Evolutionary conservation across 2,797 vertebrate genomes (phyloP).

Genomic region (Antrozous pallidus): DNA sequence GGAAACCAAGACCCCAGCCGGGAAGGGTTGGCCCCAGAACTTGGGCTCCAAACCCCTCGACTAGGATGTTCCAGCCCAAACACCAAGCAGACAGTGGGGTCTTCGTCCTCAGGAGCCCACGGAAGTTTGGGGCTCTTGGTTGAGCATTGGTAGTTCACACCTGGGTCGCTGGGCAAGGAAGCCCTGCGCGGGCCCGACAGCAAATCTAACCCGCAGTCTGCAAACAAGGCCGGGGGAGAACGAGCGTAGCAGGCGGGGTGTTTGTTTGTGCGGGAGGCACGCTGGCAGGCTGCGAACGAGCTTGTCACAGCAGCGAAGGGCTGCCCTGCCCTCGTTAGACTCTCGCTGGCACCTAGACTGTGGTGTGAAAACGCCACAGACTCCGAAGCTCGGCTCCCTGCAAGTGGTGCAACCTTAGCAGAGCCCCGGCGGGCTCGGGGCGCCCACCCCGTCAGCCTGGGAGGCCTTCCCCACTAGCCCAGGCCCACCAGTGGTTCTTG

Average conservation of each 20-base stretch:
- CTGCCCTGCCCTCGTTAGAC: background rate
- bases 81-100: background rate
- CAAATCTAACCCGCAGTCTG: background rate
- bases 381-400: background rate
- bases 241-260: background rate
- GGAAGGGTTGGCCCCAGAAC: background rate
- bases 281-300: background rate
- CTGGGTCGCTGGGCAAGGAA: background rate
- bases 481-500: accelerated
- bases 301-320: background rate
- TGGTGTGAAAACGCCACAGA: background rate
- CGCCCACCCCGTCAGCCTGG: background rate
- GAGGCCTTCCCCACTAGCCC: background rate
- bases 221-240: background rate
- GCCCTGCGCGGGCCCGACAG: background rate
- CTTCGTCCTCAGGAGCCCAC: background rate
- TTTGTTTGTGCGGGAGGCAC: background rate
- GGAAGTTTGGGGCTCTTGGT: background rate
- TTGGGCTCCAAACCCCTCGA: background rate
- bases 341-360: background rate
- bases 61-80: background rate
- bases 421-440: too few species aligned
- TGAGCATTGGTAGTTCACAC: background rate
- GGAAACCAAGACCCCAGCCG: background rate
- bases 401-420: background rate